Base-by-base conservation (phyloP, 1,140 invertebrate genomes). In the Procambarus clarkii region DNA sequence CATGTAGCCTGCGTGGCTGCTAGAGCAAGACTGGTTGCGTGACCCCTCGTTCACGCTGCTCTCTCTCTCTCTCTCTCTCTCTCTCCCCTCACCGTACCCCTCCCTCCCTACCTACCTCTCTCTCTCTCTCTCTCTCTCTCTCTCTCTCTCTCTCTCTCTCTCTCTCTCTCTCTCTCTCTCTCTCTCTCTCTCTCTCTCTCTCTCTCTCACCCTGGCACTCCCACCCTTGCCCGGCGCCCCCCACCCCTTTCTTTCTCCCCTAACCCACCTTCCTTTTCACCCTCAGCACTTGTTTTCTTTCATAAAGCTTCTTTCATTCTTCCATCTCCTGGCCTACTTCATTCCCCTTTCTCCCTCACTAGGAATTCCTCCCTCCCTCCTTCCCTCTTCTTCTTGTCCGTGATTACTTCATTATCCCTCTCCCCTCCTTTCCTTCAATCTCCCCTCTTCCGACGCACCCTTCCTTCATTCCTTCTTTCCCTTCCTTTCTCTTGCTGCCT, bases 1-100 rank as follows among this genome's bases (percentile, higher is more conserved):
- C 69, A 74, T 74, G 69, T 34, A 74, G 69, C 69, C 69, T 34
- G 69, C 7, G 69, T 74, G 69, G 69, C n/a, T n/a, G 69, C 69
- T 11, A 11, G 69, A 74, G 69, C 69, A 34, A 74, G 69, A 74
- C 69, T 74, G 69, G 3, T 24, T 24, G 69, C 34, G 69, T 74
- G 69, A 74, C 69, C 69, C 69, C 69, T 74, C 69, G 7, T 24
- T 74, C 69, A 8, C 69, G 5, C 69, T 34, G n/a, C 24, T 34
- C 69, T 34, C n/a, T 34, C 21, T 34, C n/a, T 71, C 69, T 24
- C 69, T 34, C 69, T 74, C 69, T 3, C 69, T 34, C 21, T 34
- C 69, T 74, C 24, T 34, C 24, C 24, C n/a, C 24, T 34, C 24
- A n/a, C 21, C 4, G n/a, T 8, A 8, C n/a, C 24, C 69, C 21